A percentile compares a stretch with the other conserved stretches of the same genome.
Evolutionary conservation across 2,797 vertebrate genomes (phyloP).

Genomic region (Huso huso): DNA sequence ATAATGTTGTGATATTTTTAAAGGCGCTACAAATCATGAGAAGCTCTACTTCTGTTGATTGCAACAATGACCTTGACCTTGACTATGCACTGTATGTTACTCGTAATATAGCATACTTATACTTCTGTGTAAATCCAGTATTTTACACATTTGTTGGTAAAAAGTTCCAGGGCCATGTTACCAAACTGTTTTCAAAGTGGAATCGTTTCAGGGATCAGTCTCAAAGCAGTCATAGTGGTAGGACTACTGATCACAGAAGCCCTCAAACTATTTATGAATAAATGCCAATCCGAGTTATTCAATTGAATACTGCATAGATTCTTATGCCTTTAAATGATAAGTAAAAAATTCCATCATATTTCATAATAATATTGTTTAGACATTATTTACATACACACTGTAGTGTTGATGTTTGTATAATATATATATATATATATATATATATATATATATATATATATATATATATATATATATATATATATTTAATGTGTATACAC

Average conservation of each 20-base stretch:
- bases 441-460: too few species aligned
- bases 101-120: conserved; percentile 60
- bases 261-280: conserved; percentile 43
- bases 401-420: too few species aligned
- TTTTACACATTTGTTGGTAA: conserved; percentile 71
- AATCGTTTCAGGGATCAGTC: conserved; percentile 44
- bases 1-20: conserved; percentile 56
- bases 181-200: conserved; percentile 38
- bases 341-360: too few species aligned
- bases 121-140: conserved; percentile 65
- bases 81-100: conserved; percentile 54
- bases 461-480: too few species aligned
- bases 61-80: conserved; percentile 12
- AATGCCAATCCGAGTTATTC: too few species aligned
- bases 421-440: too few species aligned
- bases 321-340: too few species aligned
- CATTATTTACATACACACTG: too few species aligned
- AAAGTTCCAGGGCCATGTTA: conserved; percentile 64
- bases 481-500: too few species aligned
- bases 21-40: conserved; percentile 31
- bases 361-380: too few species aligned
- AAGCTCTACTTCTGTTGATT: rapidly evolving
- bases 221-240: conserved; percentile 43
- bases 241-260: conserved; percentile 45
- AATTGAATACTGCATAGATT: too few species aligned